phyloP scores from a whole-genome alignment of 2,797 vertebrate species.

The Dendrocincla fuliginosa region DNA sequence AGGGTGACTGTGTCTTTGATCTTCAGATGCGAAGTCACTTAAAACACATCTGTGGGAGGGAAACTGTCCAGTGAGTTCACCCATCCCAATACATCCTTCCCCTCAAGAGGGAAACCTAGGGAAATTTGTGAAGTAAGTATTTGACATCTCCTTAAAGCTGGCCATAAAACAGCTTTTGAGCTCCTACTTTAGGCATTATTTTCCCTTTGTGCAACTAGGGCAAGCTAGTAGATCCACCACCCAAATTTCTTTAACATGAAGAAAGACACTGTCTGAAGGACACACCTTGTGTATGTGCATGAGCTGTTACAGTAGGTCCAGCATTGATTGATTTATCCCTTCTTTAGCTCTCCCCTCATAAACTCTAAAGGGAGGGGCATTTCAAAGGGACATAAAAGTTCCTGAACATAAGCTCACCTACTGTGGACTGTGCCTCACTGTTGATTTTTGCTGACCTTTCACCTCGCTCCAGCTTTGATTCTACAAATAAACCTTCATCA shows the following conservation, averaged over 20 bases:
- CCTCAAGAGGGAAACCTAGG: not conserved
- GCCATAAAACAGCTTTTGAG: not conserved
- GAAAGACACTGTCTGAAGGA: not conserved
- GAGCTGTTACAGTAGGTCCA: not conserved
- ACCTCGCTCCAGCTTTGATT: not conserved
- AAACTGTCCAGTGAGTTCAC: not conserved
- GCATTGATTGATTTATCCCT: not conserved
- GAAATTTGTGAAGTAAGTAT: not conserved
- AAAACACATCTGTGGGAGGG: not conserved
- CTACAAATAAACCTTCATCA: not conserved
- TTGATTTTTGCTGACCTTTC: not conserved
- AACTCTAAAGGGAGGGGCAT: not conserved
- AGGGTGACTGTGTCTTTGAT: not conserved
- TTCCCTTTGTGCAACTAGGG: not conserved
- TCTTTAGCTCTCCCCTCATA: not conserved
- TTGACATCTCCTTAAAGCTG: not conserved
- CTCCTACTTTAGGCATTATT: not conserved
- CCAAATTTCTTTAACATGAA: not conserved
- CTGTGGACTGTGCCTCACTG: not conserved
- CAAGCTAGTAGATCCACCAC: not conserved
- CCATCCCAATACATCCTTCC: not conserved
- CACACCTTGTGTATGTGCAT: not conserved
- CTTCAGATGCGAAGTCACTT: not conserved
- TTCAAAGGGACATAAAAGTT: not conserved
- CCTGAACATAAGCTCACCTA: not conserved